Percentiles rank a stretch among this genome's conserved stretches.
Conservation (phyloP, 2,113 vertebrate genomes). For the Clinocottus analis region DNA sequence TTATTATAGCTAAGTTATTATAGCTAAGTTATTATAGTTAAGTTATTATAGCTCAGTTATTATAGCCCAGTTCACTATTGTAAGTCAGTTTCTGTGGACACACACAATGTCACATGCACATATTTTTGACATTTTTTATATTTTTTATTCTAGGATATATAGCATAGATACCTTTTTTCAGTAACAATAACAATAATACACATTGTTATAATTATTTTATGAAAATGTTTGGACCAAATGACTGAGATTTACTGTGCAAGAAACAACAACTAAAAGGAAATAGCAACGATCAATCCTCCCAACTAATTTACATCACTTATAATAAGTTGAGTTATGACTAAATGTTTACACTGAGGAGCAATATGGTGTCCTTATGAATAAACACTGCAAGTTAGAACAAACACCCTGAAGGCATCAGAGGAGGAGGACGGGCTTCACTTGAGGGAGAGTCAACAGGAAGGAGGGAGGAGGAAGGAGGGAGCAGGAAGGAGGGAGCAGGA, state of each 20-base stretch:
- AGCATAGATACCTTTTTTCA: neutral
- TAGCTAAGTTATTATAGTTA: too few species aligned
- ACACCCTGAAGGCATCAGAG: too few species aligned
- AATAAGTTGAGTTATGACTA: neutral
- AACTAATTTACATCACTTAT: neutral
- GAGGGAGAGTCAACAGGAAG: neutral
- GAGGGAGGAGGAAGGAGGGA: too few species aligned
- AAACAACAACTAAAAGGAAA: neutral
- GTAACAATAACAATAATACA: too few species aligned
- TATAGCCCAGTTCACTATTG: neutral
- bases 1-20: too few species aligned
- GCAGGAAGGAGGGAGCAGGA: neutral
- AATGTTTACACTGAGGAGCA: neutral
- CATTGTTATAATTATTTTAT: neutral
- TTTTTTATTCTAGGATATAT: neutral
- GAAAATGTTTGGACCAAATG: neutral
- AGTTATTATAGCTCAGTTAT: too few species aligned
- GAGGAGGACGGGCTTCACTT: conserved; percentile 44
- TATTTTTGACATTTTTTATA: neutral
- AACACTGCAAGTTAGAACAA: neutral
- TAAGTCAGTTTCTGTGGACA: neutral
- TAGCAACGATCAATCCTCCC: neutral
- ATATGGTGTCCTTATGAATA: neutral
- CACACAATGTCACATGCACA: neutral
- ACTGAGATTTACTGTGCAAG: neutral